A percentile compares a stretch with the other conserved stretches of the same genome.
Evolutionary conservation across 2,797 vertebrate genomes (phyloP).

Genomic region (Furcifer pardalis): DNA sequence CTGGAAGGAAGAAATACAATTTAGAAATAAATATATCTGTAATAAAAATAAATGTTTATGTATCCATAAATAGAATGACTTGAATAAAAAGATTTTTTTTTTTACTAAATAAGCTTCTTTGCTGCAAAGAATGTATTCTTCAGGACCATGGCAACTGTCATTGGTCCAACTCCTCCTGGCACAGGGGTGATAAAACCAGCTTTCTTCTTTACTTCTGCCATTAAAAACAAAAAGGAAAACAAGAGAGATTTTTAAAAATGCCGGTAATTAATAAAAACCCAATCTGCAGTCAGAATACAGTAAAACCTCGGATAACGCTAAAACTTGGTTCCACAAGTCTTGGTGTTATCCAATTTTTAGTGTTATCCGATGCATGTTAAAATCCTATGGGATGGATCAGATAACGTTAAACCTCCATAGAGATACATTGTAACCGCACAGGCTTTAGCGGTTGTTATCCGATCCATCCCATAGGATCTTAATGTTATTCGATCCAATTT

Average conservation of each 20-base stretch:
- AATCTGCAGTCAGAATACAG: not conserved
- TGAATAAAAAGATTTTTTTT: slow-evolving; percentile 36
- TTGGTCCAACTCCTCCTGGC: slow-evolving; percentile 90
- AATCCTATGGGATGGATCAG: too few relatives aligned
- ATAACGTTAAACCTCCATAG: too few relatives aligned
- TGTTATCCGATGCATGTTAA: too few relatives aligned
- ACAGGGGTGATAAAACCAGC: slow-evolving; percentile 91
- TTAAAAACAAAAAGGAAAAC: slow-evolving; percentile 4
- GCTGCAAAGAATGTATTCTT: slow-evolving; percentile 90
- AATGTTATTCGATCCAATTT: too few relatives aligned
- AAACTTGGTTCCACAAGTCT: too few relatives aligned
- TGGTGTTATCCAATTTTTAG: too few relatives aligned
- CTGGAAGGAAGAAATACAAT: slow-evolving; percentile 71
- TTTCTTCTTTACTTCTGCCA: slow-evolving; percentile 88
- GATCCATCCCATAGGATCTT: too few relatives aligned
- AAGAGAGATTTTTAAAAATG: slow-evolving; percentile 10
- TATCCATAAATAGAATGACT: slow-evolving; percentile 63
- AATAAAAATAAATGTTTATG: slow-evolving; percentile 70
- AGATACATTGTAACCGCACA: too few relatives aligned
- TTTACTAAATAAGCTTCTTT: slow-evolving; percentile 81
- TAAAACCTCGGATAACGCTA: too few relatives aligned
- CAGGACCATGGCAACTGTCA: slow-evolving; percentile 94
- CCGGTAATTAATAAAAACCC: slow-evolving; percentile 31
- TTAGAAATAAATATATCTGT: slow-evolving; percentile 77
- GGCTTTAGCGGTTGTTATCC: too few relatives aligned